A percentile compares a stretch with the other conserved stretches of the same genome.
These are phyloP conservation scores for Stomatorhinus walkeri DNA, from an alignment of 2,797 vertebrate genomes.

Conservation along the genomic window DNA sequence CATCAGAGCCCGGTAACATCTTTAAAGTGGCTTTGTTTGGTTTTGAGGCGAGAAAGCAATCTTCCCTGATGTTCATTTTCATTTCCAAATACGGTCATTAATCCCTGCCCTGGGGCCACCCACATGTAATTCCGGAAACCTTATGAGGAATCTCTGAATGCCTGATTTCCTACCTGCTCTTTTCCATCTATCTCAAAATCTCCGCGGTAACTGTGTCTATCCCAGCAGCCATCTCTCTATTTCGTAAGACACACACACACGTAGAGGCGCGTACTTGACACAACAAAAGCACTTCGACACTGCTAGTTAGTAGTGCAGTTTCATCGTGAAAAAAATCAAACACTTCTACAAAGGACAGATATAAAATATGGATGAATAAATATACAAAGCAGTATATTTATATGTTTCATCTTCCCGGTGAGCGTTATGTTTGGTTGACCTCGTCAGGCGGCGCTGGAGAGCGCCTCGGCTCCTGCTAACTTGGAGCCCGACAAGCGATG, in stretches of 20 bases:
- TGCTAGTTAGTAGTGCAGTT: not conserved
- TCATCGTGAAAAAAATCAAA: not conserved
- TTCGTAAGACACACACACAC: not conserved
- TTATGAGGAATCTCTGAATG: not conserved
- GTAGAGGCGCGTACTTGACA: not conserved
- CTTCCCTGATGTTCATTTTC: not conserved
- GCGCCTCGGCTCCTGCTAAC: not conserved
- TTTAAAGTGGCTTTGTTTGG: slow-evolving; percentile 1
- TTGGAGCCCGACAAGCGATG: not conserved
- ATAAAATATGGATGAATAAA: not conserved
- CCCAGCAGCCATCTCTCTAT: not conserved
- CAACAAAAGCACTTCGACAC: not conserved
- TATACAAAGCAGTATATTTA: slow-evolving; percentile 3
- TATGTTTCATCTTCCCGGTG: not conserved
- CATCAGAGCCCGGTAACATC: not conserved
- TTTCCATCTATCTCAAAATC: slow-evolving; percentile 2
- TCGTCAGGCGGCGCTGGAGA: not conserved
- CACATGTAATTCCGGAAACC: not conserved
- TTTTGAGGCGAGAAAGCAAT: not conserved
- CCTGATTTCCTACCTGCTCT: not conserved
- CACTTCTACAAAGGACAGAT: not conserved
- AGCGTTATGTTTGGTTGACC: not conserved
- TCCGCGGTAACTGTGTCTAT: not conserved
- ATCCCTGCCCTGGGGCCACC: not conserved
- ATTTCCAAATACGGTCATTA: not conserved